These are phyloP conservation scores for Osmerus mordax DNA, from an alignment of 2,113 vertebrate species.

Conservation along the genomic window DNA sequence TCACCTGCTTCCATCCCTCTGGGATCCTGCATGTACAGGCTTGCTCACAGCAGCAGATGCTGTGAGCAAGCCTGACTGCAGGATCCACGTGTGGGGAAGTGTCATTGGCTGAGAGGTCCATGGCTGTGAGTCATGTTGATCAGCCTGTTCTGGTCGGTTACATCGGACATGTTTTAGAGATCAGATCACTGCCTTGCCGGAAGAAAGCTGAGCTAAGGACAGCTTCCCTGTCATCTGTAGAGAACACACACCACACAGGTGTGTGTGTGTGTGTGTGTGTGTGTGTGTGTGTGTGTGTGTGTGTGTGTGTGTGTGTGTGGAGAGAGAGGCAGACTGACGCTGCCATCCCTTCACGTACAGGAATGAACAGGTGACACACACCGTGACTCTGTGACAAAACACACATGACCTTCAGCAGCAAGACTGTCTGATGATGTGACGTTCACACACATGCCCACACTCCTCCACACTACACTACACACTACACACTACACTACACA, in stretches of 20 bases:
- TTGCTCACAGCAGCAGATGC: background rate
- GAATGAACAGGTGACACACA: slow-evolving; percentile 35
- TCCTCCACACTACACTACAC: too few species aligned
- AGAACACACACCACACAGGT: too few species aligned
- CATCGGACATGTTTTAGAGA: too few species aligned
- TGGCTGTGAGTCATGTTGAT: too few species aligned
- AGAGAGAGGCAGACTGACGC: background rate
- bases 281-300: background rate
- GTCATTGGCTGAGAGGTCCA: too few species aligned
- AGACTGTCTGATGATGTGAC: slow-evolving; percentile 53
- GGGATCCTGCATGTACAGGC: background rate
- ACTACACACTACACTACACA: slow-evolving; percentile 8
- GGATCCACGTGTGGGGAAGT: too few species aligned
- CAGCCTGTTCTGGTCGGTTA: too few species aligned
- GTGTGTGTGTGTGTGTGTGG: background rate
- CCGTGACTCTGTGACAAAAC: slow-evolving; percentile 54
- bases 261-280: background rate
- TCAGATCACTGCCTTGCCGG: too few species aligned
- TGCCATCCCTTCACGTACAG: background rate
- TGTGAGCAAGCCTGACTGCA: too few species aligned
- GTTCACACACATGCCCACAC: slow-evolving; percentile 22
- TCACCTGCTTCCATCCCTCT: background rate
- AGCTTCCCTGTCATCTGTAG: too few species aligned
- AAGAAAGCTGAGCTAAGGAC: too few species aligned
- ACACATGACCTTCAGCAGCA: slow-evolving; percentile 60